Evolutionary conservation across 2,113 vertebrate species (phyloP).

Genomic region (Vulpes ferrilata): DNA sequence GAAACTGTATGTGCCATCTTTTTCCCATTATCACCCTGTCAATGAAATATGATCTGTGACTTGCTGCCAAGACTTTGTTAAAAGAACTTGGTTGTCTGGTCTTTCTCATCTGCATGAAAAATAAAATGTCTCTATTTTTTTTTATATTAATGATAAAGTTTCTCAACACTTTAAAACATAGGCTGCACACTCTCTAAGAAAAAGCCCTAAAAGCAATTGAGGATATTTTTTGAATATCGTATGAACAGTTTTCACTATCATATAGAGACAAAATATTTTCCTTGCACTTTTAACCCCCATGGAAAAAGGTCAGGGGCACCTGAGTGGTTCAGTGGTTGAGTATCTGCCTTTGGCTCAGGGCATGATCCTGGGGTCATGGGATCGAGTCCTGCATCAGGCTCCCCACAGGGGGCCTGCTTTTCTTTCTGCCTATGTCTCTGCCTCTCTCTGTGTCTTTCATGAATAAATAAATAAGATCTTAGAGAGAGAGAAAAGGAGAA

Average conservation of each 20-base stretch:
- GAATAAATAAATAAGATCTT: too few species aligned
- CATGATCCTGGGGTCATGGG: too few species aligned
- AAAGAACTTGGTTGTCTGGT: slow-evolving; percentile 68
- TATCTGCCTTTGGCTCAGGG: too few species aligned
- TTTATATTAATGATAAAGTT: slow-evolving; percentile 54
- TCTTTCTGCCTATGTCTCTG: too few species aligned
- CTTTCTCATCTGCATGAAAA: slow-evolving; percentile 70
- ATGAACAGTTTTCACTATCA: slow-evolving; percentile 42
- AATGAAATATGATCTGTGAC: slow-evolving; percentile 8
- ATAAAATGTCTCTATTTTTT: slow-evolving; percentile 37
- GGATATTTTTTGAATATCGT: slow-evolving; percentile 48
- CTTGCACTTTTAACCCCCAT: neutral
- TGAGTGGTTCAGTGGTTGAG: too few species aligned
- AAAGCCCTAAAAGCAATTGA: slow-evolving; percentile 55
- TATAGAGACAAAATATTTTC: neutral
- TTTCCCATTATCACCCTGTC: neutral
- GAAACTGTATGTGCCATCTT: slow-evolving; percentile 22
- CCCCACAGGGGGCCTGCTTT: too few species aligned
- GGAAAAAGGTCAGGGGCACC: neutral
- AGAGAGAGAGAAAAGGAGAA: neutral
- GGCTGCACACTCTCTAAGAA: slow-evolving; percentile 37
- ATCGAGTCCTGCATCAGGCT: too few species aligned
- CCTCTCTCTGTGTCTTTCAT: too few species aligned
- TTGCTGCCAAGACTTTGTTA: slow-evolving; percentile 43
- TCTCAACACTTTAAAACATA: slow-evolving; percentile 63